These are phyloP conservation scores for Conops quadrifasciatus DNA, from an alignment of 2,888 invertebrate species.

Conservation along the genomic window DNA sequence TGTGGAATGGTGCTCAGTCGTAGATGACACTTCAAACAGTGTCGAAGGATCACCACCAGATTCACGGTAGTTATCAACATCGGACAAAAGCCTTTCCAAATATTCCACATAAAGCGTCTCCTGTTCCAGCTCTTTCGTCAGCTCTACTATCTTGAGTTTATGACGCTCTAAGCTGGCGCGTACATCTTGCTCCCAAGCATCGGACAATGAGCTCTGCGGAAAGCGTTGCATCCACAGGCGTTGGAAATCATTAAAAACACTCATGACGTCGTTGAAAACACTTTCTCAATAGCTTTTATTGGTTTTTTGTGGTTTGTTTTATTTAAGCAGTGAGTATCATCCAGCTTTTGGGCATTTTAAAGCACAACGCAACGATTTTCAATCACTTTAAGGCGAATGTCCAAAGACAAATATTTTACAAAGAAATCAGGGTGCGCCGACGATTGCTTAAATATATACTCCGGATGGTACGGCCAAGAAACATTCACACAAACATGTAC, in stretches of 20 bases:
- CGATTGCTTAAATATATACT: slow-evolving; percentile 7
- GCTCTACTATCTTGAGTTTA: slow-evolving; percentile 82
- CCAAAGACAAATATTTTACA: slow-evolving; percentile 1
- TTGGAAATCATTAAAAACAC: slow-evolving; percentile 90
- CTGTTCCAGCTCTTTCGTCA: slow-evolving; percentile 87
- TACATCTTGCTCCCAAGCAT: slow-evolving; percentile 93
- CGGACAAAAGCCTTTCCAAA: slow-evolving; percentile 82
- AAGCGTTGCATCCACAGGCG: slow-evolving; percentile 91
- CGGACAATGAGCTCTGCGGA: slow-evolving; percentile 88
- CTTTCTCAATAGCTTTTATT: slow-evolving; percentile 19
- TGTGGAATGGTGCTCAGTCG: background rate
- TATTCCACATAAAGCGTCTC: slow-evolving; percentile 92
- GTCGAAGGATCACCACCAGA: slow-evolving; percentile 65
- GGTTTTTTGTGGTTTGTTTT: slow-evolving; percentile 21
- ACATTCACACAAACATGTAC: slow-evolving; percentile 24
- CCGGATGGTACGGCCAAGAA: slow-evolving; percentile 9
- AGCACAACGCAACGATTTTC: background rate
- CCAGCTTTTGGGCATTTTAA: slow-evolving; percentile 15
- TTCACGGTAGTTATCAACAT: slow-evolving; percentile 84
- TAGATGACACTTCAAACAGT: slow-evolving; percentile 61
- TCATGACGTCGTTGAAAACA: slow-evolving; percentile 67
- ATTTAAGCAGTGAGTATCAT: slow-evolving; percentile 4
- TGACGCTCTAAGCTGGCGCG: slow-evolving; percentile 89
- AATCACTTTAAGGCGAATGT: slow-evolving; percentile 1
- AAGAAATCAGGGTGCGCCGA: slow-evolving; percentile 6